Evolutionary conservation across 2,797 vertebrate species (phyloP).

Genomic region (Avahi laniger): DNA sequence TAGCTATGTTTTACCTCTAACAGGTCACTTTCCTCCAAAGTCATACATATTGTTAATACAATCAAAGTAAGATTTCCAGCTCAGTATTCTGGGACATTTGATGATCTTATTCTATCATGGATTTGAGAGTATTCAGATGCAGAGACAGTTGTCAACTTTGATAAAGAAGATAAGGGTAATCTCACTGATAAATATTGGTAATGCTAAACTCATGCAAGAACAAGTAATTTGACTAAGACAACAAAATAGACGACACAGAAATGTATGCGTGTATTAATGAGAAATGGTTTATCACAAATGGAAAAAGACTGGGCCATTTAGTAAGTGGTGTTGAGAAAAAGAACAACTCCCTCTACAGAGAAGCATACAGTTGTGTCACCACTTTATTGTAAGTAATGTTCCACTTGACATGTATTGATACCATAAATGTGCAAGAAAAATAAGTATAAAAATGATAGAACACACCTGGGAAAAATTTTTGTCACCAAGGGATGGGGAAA

Average conservation of each 20-base stretch:
- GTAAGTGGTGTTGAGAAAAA: neutral
- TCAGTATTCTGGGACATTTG: neutral
- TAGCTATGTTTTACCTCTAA: neutral
- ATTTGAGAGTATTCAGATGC: neutral
- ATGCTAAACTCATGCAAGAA: neutral
- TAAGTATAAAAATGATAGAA: neutral
- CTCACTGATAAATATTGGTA: neutral
- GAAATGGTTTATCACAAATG: neutral
- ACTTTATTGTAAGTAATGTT: neutral
- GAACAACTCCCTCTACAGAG: neutral
- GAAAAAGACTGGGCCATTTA: neutral
- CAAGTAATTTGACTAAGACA: neutral
- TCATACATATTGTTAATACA: neutral
- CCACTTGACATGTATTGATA: neutral
- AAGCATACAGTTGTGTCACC: neutral
- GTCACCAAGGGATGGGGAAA: neutral
- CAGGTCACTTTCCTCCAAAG: neutral
- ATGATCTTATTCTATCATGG: neutral
- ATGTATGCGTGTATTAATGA: neutral
- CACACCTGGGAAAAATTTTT: neutral
- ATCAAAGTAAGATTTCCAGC: neutral
- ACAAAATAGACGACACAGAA: neutral
- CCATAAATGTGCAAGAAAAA: neutral
- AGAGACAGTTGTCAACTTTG: neutral
- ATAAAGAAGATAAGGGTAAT: neutral